Conservation (phyloP, 2,797 vertebrate genomes). For the Chaetodon trifasciatus region DNA sequence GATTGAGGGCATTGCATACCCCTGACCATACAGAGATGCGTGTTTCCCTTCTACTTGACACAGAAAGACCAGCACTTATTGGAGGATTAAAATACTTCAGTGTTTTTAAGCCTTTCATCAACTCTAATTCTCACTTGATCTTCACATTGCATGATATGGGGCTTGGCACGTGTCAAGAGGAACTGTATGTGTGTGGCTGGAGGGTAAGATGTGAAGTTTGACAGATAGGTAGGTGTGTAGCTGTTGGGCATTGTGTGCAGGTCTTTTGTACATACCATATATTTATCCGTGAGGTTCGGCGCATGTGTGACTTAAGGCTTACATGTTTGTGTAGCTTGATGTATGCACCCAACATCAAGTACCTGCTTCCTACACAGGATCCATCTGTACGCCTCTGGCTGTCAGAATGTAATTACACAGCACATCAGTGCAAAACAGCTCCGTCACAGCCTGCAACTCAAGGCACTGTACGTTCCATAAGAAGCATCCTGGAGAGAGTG, state of each 20-base stretch:
- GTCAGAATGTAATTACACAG: constrained; percentile 41
- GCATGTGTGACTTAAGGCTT: not conserved
- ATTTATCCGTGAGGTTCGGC: not conserved
- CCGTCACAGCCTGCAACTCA: constrained; percentile 6
- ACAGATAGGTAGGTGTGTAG: constrained; percentile 24
- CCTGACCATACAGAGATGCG: not conserved
- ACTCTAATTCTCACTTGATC: constrained; percentile 42
- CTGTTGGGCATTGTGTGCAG: not conserved
- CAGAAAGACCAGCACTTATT: not conserved
- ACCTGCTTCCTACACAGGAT: constrained; percentile 30
- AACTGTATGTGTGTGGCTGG: constrained; percentile 1
- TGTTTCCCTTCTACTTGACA: constrained; percentile 21
- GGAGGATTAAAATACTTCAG: constrained; percentile 40
- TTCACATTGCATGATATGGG: constrained; percentile 30
- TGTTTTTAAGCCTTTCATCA: constrained; percentile 47
- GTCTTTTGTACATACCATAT: not conserved
- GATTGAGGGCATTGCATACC: constrained; percentile 11
- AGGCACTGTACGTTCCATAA: constrained; percentile 11
- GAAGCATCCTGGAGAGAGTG: constrained; percentile 7
- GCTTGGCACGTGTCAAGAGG: not conserved
- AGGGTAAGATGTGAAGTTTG: constrained; percentile 16
- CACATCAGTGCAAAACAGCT: constrained; percentile 36
- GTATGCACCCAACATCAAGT: constrained; percentile 11
- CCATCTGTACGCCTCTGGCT: constrained; percentile 28
- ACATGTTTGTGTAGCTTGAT: constrained; percentile 18